Evolutionary conservation across 2,113 vertebrate genomes (phyloP).

Genomic region (Philantomba maxwellii): DNA sequence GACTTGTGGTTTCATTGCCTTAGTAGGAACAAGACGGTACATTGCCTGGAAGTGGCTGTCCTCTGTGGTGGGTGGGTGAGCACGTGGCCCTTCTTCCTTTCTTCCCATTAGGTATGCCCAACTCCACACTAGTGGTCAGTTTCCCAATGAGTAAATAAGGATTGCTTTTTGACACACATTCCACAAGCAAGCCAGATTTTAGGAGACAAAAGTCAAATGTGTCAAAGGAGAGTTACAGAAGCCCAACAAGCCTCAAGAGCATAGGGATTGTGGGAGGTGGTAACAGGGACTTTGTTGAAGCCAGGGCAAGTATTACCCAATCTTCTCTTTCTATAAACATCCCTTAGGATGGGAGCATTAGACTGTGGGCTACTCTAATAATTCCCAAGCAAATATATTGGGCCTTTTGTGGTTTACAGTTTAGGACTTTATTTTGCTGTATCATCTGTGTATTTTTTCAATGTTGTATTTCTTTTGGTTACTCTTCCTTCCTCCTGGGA

Average conservation of each 20-base stretch:
- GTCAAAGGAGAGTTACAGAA: constrained; percentile 61
- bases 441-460: constrained; percentile 66
- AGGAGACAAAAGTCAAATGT: constrained; percentile 42
- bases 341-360: constrained; percentile 6
- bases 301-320: constrained; percentile 28
- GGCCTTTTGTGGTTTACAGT: constrained; percentile 48
- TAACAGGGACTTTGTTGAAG: neutral
- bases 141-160: constrained; percentile 58
- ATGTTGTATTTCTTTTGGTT: constrained; percentile 66
- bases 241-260: constrained; percentile 37
- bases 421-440: constrained; percentile 55
- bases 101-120: neutral
- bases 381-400: constrained; percentile 42
- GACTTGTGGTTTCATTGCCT: neutral
- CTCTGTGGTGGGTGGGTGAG: neutral
- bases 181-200: constrained; percentile 56
- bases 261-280: neutral
- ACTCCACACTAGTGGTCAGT: neutral
- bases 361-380: neutral
- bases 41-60: neutral
- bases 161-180: constrained; percentile 63
- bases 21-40: neutral
- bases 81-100: neutral
- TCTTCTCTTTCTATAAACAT: constrained; percentile 25
- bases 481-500: constrained; percentile 53